Evolutionary conservation across 2,888 invertebrate genomes (phyloP), one percentile per base, ranked within the genome.

Genomic region (Spodoptera exigua): DNA sequence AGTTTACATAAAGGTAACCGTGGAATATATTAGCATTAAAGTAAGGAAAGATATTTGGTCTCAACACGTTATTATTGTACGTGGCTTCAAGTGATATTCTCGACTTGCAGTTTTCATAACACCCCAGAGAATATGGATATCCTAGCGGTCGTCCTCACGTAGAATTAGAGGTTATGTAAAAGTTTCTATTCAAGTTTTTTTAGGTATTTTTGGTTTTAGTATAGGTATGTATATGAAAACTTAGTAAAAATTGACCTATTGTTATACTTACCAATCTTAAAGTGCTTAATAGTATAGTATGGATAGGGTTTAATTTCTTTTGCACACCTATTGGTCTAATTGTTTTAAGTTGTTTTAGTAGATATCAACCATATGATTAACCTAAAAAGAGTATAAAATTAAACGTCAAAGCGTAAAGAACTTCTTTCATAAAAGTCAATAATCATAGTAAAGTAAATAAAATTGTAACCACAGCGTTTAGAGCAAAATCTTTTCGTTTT

Each of bases 61-160:
- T 59, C 55, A 49, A 35, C 74, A 68, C 69, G 59, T 62, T 68
- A 53, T 68, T 62, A 69, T 66, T 71, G 54, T 55, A 66, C 51
- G 67, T 56, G 57, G 43, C 39, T 47, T 51, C 61, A 45, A 58
- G 46, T 52, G 62, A 56, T 62, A 67, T 49, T 14, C 39, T 37
- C 21, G 13, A 65, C 34, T 59, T 60, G 44, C 72, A 69, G 54
- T 60, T 52, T 51, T 52, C 47, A 60, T 44, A 54, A 37, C 32
- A 44, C 54, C 47, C 36, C 0, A 3, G 44, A 36, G 40, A 47
- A 41, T 14, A 32, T 17, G 37, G 32, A n/a, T 35, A 17, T 14
- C 36, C 12, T 16, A 43, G 40, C 12, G n/a, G n/a, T 13, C 41
- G 34, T 36, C 34, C 13, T 9, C 3, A 16, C 10, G 18, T 36